Conservation (phyloP, 2,797 vertebrate species). For the Microctenopoma stevenorrisi region DNA sequence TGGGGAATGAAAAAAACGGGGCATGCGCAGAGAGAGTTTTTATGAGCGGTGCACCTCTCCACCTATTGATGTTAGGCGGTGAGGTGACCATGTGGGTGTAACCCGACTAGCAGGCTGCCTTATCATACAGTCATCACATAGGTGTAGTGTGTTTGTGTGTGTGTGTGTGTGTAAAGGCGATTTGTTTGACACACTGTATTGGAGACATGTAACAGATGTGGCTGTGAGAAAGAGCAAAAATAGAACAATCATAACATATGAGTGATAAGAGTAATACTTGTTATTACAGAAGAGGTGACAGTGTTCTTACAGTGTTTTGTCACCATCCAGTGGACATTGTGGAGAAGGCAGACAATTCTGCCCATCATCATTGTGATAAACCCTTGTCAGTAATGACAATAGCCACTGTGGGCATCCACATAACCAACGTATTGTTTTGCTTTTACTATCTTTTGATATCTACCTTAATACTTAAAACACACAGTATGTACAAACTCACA, state of each 20-base stretch:
- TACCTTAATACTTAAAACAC: not conserved
- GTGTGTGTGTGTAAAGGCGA: not conserved
- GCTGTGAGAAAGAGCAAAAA: not conserved
- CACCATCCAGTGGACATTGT: conserved; percentile 45
- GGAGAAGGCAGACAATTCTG: not conserved
- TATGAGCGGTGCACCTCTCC: conserved; percentile 44
- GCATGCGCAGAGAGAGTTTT: conserved; percentile 61
- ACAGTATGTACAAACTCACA: not conserved
- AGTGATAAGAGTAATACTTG: not conserved
- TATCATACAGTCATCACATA: conserved; percentile 18
- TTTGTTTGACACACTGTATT: no score
- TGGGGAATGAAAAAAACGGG: conserved; percentile 21
- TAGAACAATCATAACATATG: not conserved
- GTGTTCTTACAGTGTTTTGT: conserved; percentile 22
- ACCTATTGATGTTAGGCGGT: conserved; percentile 40
- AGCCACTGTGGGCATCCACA: not conserved
- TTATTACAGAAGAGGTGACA: not conserved
- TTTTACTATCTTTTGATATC: not conserved
- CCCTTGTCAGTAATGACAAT: no score
- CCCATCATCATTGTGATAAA: not conserved
- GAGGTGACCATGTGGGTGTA: conserved; percentile 58
- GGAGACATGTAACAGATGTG: not conserved
- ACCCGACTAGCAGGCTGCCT: conserved; percentile 61
- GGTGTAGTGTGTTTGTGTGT: conserved; percentile 9
- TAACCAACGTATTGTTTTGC: not conserved